Evolutionary conservation across 2,797 vertebrate genomes (phyloP).

Genomic region (Masticophis lateralis): DNA sequence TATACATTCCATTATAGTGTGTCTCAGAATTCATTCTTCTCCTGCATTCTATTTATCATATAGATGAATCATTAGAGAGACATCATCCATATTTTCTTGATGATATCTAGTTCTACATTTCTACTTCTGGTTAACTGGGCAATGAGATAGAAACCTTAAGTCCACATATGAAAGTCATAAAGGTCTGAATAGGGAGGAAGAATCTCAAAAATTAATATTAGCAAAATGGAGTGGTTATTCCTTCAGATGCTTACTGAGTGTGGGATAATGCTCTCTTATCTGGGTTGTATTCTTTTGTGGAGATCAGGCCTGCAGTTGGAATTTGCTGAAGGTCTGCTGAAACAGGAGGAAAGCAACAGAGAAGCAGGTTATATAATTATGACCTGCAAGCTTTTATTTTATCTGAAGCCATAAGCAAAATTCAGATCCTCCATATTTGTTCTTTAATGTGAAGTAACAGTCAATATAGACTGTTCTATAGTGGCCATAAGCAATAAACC

Average conservation of each 20-base stretch:
- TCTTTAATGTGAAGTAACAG: not conserved
- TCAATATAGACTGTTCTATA: not conserved
- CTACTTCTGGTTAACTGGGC: not conserved
- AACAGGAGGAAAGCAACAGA: not conserved
- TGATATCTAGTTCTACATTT: not conserved
- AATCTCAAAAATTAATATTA: not conserved
- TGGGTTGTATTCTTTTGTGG: not conserved
- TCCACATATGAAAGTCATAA: not conserved
- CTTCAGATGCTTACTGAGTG: not conserved
- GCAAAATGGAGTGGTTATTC: not conserved
- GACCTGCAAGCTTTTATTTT: not conserved
- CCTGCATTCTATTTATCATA: not conserved
- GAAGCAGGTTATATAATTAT: not conserved
- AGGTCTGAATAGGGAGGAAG: not conserved
- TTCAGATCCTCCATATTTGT: not conserved
- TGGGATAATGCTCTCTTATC: not conserved
- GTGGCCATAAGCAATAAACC: not conserved
- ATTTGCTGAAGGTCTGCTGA: not conserved
- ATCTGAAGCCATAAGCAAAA: not conserved
- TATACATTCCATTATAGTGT: not conserved
- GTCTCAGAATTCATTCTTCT: not conserved
- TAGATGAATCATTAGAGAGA: not conserved
- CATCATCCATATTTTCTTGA: not conserved
- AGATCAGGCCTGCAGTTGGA: not conserved
- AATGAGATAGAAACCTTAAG: not conserved